phyloP scores from a whole-genome alignment of 2,797 vertebrate genomes.

The Cercopithecus diana region DNA sequence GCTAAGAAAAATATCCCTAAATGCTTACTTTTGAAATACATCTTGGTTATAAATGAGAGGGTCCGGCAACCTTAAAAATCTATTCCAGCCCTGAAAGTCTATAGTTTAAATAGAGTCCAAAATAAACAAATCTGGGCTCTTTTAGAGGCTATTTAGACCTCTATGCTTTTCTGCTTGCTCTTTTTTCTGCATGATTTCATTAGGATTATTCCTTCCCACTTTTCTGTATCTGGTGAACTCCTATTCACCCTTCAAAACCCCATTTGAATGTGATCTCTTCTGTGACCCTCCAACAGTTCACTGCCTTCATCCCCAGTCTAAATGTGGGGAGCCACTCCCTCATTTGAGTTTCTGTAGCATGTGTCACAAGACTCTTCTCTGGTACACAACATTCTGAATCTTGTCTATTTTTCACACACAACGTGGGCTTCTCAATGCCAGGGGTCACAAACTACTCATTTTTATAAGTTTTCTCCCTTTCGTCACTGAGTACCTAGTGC shows the following conservation, averaged over 20 bases:
- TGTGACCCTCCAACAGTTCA: background rate
- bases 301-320: background rate
- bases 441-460: background rate
- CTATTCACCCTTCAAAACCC: background rate
- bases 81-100: background rate
- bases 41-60: background rate
- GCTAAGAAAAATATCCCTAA: background rate
- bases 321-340: background rate
- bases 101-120: background rate
- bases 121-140: background rate
- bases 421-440: background rate
- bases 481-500: background rate
- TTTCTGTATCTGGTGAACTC: background rate
- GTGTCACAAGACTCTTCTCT: background rate
- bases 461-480: background rate
- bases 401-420: background rate
- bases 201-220: background rate
- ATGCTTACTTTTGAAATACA: background rate
- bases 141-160: background rate
- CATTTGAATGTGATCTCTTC: background rate
- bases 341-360: background rate
- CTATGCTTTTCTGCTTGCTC: background rate
- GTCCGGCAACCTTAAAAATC: background rate
- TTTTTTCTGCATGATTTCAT: background rate
- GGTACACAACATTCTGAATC: background rate